Percentiles rank a stretch among this genome's conserved stretches.
phyloP scores from a whole-genome alignment of 1,140 invertebrate species.

The Meloidogyne floridensis region DNA sequence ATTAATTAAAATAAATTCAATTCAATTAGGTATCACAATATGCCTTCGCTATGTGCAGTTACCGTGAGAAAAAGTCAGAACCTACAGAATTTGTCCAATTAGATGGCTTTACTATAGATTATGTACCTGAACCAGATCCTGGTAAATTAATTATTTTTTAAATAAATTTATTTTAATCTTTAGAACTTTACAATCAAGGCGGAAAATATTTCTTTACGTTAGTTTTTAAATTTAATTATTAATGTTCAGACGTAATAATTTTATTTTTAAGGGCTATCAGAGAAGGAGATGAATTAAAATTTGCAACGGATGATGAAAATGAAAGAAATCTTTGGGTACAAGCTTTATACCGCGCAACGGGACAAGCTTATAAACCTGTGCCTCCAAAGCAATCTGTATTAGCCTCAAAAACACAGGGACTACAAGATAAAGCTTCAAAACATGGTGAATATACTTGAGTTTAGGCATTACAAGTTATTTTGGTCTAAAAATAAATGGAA shows the following conservation, averaged over 20 bases:
- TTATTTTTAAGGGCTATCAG: slow-evolving; percentile 88
- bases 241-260: neutral
- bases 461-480: no score
- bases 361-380: slow-evolving; percentile 96
- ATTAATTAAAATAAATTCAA: neutral
- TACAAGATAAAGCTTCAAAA: slow-evolving; percentile 86
- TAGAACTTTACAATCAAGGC: slow-evolving; percentile 76
- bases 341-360: slow-evolving; percentile 95
- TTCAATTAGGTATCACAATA: slow-evolving; percentile 85
- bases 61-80: slow-evolving; percentile 97
- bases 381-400: slow-evolving; percentile 74
- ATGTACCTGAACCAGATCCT: slow-evolving; percentile 85
- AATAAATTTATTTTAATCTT: slow-evolving; percentile 21
- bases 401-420: slow-evolving; percentile 60
- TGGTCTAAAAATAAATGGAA: no score
- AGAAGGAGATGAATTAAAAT: slow-evolving; percentile 93
- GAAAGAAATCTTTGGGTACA: slow-evolving; percentile 95
- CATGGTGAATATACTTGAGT: neutral
- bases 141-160: slow-evolving; percentile 69
- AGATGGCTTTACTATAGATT: slow-evolving; percentile 98
- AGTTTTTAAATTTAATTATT: neutral
- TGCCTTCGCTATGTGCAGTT: slow-evolving; percentile 99
- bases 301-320: slow-evolving; percentile 95
- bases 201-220: slow-evolving; percentile 77
- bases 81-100: slow-evolving; percentile 99